Evolutionary conservation across 2,888 invertebrate genomes (phyloP).

Genomic region (Catocala nupta): DNA sequence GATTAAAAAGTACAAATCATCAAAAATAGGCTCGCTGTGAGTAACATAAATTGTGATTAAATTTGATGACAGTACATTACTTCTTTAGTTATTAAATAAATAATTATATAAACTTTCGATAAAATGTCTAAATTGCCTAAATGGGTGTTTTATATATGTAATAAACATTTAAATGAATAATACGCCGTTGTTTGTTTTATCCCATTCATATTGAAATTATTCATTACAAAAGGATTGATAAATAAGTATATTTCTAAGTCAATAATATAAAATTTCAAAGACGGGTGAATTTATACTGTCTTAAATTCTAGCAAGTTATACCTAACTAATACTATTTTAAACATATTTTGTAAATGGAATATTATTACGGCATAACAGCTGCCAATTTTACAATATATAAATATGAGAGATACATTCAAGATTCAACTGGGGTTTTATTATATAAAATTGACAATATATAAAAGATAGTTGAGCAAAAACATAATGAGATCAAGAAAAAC

Average conservation of each 20-base stretch:
- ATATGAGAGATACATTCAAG: slow-evolving; percentile 30
- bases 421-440: slow-evolving; percentile 42
- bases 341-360: slow-evolving; percentile 86
- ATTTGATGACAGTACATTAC: slow-evolving; percentile 25
- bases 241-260: slow-evolving; percentile 88
- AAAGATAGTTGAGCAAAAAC: slow-evolving; percentile 60
- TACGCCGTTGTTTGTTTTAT: slow-evolving; percentile 67
- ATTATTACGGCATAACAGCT: slow-evolving; percentile 65
- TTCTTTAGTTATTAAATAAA: slow-evolving; percentile 21
- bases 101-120: slow-evolving; percentile 18
- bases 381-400: slow-evolving; percentile 38
- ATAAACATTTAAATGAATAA: slow-evolving; percentile 73
- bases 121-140: slow-evolving; percentile 50
- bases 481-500: slow-evolving; percentile 64
- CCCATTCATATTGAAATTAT: slow-evolving; percentile 84
- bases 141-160: slow-evolving; percentile 59
- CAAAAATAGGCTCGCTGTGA: slow-evolving; percentile 15
- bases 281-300: slow-evolving; percentile 86
- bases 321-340: slow-evolving; percentile 73
- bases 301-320: slow-evolving; percentile 79
- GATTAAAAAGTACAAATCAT: slow-evolving; percentile 44
- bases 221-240: slow-evolving; percentile 84
- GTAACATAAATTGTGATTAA: slow-evolving; percentile 23
- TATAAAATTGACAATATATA: slow-evolving; percentile 44
- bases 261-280: slow-evolving; percentile 87